Evolutionary conservation across 2,113 vertebrate genomes (phyloP).

Genomic region (Upupa epops): DNA sequence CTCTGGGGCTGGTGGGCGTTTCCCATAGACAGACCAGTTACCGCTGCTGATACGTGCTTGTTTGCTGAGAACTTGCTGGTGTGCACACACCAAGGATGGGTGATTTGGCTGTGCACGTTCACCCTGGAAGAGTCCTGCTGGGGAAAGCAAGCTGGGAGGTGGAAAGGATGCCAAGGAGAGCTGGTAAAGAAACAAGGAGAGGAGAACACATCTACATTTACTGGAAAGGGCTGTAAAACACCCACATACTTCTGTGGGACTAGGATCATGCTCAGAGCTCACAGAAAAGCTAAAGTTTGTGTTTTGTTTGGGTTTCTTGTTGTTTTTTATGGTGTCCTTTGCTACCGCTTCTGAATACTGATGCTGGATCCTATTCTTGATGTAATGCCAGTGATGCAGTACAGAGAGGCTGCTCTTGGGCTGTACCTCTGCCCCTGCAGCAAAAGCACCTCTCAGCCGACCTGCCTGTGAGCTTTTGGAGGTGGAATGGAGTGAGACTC

Average conservation of each 20-base stretch:
- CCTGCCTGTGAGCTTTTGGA: fast-evolving
- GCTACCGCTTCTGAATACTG: not conserved
- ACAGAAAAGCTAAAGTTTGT: not conserved
- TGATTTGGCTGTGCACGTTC: fast-evolving
- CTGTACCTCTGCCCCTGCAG: not conserved
- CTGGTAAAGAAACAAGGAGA: not conserved
- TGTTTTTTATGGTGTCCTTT: not conserved
- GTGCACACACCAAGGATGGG: fast-evolving
- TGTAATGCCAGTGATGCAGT: fast-evolving
- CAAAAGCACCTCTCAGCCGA: not conserved
- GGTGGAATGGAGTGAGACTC: not conserved
- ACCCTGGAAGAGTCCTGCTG: not conserved
- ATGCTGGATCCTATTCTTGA: not conserved
- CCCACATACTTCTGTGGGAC: conserved; percentile 3
- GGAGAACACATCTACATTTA: conserved; percentile 1
- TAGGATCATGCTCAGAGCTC: not conserved
- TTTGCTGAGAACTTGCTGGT: not conserved
- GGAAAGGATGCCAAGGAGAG: not conserved
- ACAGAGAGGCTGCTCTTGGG: not conserved
- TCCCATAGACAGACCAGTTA: not conserved
- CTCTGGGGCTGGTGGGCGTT: not conserved
- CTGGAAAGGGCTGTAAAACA: not conserved
- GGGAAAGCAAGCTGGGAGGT: not conserved
- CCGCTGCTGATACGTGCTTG: not conserved
- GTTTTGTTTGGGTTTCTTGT: not conserved